Conservation (phyloP, 2,888 invertebrate species). For the Anoncus sp. region DNA sequence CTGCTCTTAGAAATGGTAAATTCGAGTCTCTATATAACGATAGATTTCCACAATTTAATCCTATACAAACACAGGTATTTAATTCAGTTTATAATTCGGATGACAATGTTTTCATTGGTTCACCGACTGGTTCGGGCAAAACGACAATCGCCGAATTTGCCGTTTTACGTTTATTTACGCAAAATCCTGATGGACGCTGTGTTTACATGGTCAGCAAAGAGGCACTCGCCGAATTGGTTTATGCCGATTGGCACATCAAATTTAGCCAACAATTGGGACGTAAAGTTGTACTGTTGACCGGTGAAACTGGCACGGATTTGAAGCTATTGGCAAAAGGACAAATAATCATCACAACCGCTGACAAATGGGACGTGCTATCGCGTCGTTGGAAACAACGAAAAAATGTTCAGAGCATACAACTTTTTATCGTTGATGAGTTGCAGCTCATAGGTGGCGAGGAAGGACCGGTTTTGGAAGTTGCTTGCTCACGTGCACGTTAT, state of each 20-base stretch:
- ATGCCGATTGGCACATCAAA: conserved; percentile 96
- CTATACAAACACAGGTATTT: conserved; percentile 99
- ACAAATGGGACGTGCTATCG: conserved; percentile 99
- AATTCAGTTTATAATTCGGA: conserved; percentile 99
- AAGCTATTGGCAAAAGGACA: conserved; percentile 97
- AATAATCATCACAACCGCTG: conserved; percentile 98
- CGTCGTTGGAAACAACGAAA: conserved; percentile 99
- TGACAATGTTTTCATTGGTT: conserved; percentile 98
- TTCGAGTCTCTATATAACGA: conserved; percentile 95
- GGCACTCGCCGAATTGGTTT: conserved; percentile 94
- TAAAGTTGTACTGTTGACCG: conserved; percentile 96
- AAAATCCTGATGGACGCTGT: conserved; percentile 91
- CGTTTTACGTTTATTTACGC: conserved; percentile 92
- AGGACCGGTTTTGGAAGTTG: conserved; percentile 97
- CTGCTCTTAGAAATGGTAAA: conserved; percentile 94
- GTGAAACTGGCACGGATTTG: conserved; percentile 98
- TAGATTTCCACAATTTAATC: conserved; percentile 97
- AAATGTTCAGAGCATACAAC: conserved; percentile 97
- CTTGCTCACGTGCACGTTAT: conserved; percentile 94
- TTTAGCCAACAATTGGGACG: conserved; percentile 92
- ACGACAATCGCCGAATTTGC: conserved; percentile 99
- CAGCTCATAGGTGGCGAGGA: conserved; percentile 96
- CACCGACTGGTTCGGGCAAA: conserved; percentile 96
- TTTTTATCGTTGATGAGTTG: conserved; percentile 98
- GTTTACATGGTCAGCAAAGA: conserved; percentile 98